phyloP scores from a whole-genome alignment of 2,888 invertebrate species.

The Nomada ferruginata region DNA sequence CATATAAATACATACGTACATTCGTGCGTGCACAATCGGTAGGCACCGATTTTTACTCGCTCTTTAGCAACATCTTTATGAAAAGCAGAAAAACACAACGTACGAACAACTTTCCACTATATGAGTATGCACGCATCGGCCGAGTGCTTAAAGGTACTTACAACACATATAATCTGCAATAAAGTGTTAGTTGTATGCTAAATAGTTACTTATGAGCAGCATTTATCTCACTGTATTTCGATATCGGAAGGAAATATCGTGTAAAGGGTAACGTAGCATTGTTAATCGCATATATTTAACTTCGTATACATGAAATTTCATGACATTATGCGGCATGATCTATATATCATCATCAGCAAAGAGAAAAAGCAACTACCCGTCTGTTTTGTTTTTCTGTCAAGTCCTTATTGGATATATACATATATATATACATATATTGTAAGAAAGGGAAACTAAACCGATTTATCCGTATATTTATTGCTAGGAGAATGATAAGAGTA shows the following conservation, averaged over 20 bases:
- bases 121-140: background rate
- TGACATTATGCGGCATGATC: background rate
- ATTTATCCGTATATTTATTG: slow-evolving; percentile 1
- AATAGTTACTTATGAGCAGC: background rate
- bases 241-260: background rate
- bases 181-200: background rate
- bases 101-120: background rate
- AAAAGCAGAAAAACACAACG: background rate
- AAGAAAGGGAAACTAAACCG: slow-evolving; percentile 20
- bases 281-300: slow-evolving; percentile 2
- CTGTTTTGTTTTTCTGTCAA: too few relatives aligned
- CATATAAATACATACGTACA: background rate
- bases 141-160: background rate
- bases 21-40: background rate
- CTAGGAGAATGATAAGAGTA: background rate
- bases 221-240: background rate
- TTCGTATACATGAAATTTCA: slow-evolving; percentile 1
- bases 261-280: slow-evolving; percentile 14
- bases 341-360: background rate
- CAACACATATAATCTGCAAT: background rate
- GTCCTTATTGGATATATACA: background rate
- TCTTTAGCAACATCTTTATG: background rate
- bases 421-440: background rate
- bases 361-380: background rate
- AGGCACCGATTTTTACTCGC: background rate